A percentile compares a stretch with the other conserved stretches of the same genome.
phyloP scores from a whole-genome alignment of 2,797 vertebrate species.

The Uromys caudimaculatus region DNA sequence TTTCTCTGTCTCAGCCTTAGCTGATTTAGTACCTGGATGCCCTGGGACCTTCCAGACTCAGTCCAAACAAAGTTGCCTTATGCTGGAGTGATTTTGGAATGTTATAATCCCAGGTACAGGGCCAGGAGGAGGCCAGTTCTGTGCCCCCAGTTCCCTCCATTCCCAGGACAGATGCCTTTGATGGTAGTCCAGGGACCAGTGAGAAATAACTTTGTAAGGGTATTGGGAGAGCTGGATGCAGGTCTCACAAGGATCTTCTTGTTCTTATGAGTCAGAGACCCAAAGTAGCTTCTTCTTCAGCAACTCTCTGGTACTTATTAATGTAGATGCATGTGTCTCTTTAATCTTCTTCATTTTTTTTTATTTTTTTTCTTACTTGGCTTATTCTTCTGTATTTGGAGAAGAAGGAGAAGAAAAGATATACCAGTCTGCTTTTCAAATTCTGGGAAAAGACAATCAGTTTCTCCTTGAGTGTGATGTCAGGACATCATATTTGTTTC shows the following conservation, averaged over 20 bases:
- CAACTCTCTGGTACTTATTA: background rate
- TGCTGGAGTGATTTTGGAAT: background rate
- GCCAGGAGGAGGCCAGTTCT: background rate
- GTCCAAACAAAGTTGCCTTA: background rate
- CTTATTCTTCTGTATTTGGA: background rate
- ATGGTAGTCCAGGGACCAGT: background rate
- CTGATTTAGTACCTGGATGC: background rate
- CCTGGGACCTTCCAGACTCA: background rate
- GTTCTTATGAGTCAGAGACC: background rate
- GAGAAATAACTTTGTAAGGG: background rate
- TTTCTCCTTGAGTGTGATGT: background rate
- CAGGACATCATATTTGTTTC: background rate
- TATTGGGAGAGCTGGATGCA: background rate
- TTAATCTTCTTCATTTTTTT: background rate
- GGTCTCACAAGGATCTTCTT: background rate
- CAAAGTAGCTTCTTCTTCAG: background rate
- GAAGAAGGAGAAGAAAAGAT: background rate
- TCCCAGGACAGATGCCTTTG: background rate
- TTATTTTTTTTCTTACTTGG: background rate
- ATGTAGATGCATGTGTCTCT: background rate
- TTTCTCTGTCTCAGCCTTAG: background rate
- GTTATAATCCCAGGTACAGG: background rate
- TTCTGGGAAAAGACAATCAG: slow-evolving; percentile 1
- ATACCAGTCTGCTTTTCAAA: background rate
- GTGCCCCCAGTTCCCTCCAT: background rate